Base-by-base conservation (phyloP, 1,140 invertebrate genomes). In the Lordiphosa collinella region DNA sequence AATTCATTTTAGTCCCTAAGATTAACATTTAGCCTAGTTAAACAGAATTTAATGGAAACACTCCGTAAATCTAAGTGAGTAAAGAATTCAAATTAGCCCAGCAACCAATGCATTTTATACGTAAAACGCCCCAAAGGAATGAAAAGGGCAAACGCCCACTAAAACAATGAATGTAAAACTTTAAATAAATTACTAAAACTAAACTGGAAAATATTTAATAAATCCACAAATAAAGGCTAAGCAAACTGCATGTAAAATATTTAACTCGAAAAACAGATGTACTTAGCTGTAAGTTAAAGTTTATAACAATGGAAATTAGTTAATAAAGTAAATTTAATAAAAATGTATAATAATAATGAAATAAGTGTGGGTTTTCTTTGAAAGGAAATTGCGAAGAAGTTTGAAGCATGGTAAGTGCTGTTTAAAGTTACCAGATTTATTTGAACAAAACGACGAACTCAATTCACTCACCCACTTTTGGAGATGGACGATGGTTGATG, bases 161-260 rank as follows among this genome's bases (percentile, higher is more conserved):
- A 31, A 37, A 8, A 35, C 10, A 34, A 46, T 63, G 35, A 53
- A 44, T 31, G 25, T 37, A 6, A 32, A 58, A 34, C 43, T 31
- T n/a, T 29, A 63, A 52, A 49, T 6, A 29, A 61, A 60, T 34
- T 32, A 57, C 44, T 38, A 31, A 29, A 12, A 41, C 14, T 10
- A 25, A 50, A 37, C 22, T 25, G 43, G 37, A 41, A 53, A 60
- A 35, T 22, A 58, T 38, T 58, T 43, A 57, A 43, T 38, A 14
- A 52, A 35, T 52, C 51, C 48, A 38, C 1, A 52, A 41, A 43
- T 48, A 37, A 74, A 68, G 13, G 51, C 25, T 76, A 82, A 82
- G 76, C 66, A 76, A 25, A 82, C 66, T 82, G 78, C 78, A 84
- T 82, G 76, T 82, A 82, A 82, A 72, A 84, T 82, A 82, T 76